Evolutionary conservation across 2,113 vertebrate species (phyloP), one percentile per base, ranked within the genome.

Genomic region (Gracilinanus agilis): DNA sequence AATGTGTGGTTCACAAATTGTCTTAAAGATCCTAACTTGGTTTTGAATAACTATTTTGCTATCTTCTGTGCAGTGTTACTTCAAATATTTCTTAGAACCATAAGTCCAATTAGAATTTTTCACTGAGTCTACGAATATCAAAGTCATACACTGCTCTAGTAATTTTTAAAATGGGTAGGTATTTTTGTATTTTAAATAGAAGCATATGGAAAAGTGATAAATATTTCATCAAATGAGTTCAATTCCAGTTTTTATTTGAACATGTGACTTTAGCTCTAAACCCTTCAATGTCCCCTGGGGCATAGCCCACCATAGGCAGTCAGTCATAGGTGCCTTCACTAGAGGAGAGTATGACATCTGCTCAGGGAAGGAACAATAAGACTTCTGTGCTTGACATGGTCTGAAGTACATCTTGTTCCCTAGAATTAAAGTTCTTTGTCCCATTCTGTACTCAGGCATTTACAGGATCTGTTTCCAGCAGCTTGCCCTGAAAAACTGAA

Each of bases 1-100:
- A 96, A 94, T n/a, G 40, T 94, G 96, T 53, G 93, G 94, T 96
- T 90, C 91, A 93, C 55, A 93, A 90, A 8, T 19, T 95, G 53
- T 92, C 54, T 75, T 27, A 24, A 53, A 8, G 3, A 24, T n/a
- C 16, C 67, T 24, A 49, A 13, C 8, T 53, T 83, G 53, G 53
- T 53, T 90, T 92, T 58, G 88, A 23, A 54, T 54, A 12, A 89
- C 34, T 90, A 91, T 92, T 94, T 75, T 93, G 40, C 83, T 96
- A 95, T 91, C 61, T 58, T 21, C 0, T 34, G 95, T 24, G n/a
- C 24, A 40, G 24, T 89, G 90, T 95, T 58, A 91, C 19, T 58
- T 90, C 55, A 56, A 93, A 89, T 40, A 23, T 89, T 67, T 90
- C 88, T 88, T 91, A 93, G 19, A 90, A 61, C 8, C 89, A 90